Percentiles rank a stretch among this genome's conserved stretches.
phyloP scores from a whole-genome alignment of 2,113 vertebrate genomes.

The Pseudopipra pipra region DNA sequence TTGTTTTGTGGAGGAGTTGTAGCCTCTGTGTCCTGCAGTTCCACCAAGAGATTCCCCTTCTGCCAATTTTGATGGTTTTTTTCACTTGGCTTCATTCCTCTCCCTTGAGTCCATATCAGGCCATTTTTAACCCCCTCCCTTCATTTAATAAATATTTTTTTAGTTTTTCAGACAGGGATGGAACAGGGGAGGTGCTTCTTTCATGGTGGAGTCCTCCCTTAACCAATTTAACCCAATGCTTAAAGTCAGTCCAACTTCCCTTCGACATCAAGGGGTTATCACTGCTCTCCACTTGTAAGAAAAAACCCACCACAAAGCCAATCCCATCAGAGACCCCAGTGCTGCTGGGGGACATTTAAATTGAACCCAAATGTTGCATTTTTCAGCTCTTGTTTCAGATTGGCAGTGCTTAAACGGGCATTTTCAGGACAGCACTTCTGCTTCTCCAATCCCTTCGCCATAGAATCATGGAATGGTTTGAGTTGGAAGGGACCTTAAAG shows the following conservation, averaged over 20 bases:
- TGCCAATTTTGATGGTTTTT: background rate
- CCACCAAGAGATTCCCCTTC: background rate
- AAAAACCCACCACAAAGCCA: background rate
- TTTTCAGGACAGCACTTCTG: background rate
- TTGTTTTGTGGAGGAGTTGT: background rate
- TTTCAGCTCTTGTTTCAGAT: background rate
- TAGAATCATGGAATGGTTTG: background rate
- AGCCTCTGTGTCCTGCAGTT: background rate
- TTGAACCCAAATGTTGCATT: background rate
- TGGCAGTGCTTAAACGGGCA: background rate
- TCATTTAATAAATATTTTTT: background rate
- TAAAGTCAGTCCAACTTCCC: background rate
- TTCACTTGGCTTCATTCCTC: background rate
- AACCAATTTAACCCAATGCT: background rate
- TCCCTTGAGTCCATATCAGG: background rate
- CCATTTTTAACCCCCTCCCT: background rate
- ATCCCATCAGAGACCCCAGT: rapidly evolving
- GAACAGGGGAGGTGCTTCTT: background rate
- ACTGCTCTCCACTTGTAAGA: background rate
- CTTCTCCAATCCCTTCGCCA: background rate
- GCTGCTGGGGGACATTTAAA: rapidly evolving
- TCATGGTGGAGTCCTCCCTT: background rate
- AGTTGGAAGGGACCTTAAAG: background rate
- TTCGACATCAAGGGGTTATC: rapidly evolving
- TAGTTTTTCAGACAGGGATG: background rate